Conservation (phyloP, 2,797 vertebrate species). For the Pseudochromis fuscus region DNA sequence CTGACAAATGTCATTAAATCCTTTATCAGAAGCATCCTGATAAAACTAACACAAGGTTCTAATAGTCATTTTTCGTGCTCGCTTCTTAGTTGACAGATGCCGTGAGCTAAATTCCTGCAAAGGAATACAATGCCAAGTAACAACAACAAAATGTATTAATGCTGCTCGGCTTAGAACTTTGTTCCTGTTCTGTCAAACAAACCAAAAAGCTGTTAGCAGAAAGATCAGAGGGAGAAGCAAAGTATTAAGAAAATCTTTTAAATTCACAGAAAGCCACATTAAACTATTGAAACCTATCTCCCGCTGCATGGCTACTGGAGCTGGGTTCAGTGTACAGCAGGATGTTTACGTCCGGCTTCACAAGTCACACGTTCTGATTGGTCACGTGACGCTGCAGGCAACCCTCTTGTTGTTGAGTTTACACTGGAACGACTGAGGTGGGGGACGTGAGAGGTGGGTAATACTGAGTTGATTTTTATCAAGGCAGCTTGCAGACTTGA, state of each 20-base stretch:
- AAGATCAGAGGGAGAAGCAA: conserved; percentile 45
- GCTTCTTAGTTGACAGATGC: conserved; percentile 64
- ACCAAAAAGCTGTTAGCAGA: conserved; percentile 41
- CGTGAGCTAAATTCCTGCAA: conserved; percentile 57
- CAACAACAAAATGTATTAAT: conserved; percentile 73
- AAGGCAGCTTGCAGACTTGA: conserved; percentile 97
- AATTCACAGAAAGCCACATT: neutral
- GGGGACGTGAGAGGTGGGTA: conserved; percentile 92
- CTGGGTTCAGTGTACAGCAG: conserved; percentile 85
- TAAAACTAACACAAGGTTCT: conserved; percentile 69
- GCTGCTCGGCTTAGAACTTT: conserved; percentile 52
- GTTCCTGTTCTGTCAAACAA: conserved; percentile 86
- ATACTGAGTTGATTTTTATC: conserved; percentile 98
- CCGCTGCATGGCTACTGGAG: conserved; percentile 11
- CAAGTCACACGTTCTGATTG: conserved; percentile 92
- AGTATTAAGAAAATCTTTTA: conserved; percentile 24
- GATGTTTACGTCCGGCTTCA: conserved; percentile 91
- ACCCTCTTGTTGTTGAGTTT: conserved; percentile 93
- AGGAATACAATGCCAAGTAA: conserved; percentile 68
- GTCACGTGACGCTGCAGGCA: conserved; percentile 85
- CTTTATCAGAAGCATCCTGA: conserved; percentile 68
- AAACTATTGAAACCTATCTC: conserved; percentile 5
- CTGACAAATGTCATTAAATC: conserved; percentile 79
- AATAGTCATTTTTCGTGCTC: conserved; percentile 48
- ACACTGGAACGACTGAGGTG: conserved; percentile 78